Conservation (phyloP, 2,113 vertebrate genomes). For the Pituophis catenifer region DNA sequence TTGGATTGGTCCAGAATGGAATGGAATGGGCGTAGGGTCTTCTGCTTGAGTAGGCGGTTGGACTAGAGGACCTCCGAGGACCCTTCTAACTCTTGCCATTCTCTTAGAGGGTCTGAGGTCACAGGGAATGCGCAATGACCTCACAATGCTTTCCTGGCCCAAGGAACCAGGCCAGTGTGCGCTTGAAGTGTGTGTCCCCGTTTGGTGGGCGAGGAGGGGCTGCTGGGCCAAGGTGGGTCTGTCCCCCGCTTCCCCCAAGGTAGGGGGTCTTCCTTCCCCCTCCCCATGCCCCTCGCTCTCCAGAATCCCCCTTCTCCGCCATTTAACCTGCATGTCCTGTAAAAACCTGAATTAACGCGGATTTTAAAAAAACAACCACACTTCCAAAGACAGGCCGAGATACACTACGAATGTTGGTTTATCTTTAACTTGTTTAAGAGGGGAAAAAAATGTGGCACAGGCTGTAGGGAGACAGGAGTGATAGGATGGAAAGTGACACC, state of each 20-base stretch:
- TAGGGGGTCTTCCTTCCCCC: no score
- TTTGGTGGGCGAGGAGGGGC: background rate
- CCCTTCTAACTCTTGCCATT: background rate
- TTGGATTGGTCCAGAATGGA: no score
- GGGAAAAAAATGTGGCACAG: background rate
- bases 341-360: background rate
- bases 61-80: no score
- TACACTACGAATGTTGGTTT: background rate
- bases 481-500: background rate
- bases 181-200: accelerated
- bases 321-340: background rate
- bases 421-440: background rate
- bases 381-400: background rate
- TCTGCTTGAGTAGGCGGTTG: no score
- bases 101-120: background rate
- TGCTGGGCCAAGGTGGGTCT: background rate
- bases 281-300: no score
- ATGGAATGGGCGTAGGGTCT: no score
- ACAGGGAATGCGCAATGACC: background rate
- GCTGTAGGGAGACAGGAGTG: background rate
- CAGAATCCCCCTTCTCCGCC: background rate
- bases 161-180: background rate
- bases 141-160: background rate
- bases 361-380: no score
- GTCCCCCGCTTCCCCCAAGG: no score